Percentiles rank a stretch among this genome's conserved stretches.
phyloP scores from a whole-genome alignment of 2,113 vertebrate species.

The Spheniscus mendiculus region DNA sequence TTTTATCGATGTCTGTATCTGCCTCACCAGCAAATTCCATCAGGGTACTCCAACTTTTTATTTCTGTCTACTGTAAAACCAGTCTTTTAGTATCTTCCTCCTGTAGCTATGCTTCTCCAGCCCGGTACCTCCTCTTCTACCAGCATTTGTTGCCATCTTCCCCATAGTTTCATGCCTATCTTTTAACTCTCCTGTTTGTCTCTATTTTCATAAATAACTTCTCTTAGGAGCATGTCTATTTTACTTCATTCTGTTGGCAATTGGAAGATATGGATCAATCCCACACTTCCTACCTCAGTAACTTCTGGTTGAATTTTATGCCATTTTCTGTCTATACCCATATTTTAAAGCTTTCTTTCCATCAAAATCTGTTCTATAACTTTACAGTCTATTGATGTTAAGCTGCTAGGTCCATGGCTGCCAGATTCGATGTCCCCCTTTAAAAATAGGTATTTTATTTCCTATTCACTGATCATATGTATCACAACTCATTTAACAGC shows the following conservation, averaged over 20 bases:
- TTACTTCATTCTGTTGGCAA: neutral
- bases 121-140: neutral
- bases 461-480: neutral
- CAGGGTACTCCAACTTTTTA: neutral
- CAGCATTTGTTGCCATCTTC: neutral
- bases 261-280: neutral
- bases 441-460: neutral
- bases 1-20: accelerated
- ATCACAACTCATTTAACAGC: neutral
- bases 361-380: neutral
- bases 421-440: neutral
- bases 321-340: neutral
- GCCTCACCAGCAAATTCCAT: neutral
- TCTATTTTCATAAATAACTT: neutral
- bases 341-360: neutral
- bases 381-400: neutral
- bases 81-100: neutral
- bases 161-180: neutral
- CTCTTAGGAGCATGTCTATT: neutral
- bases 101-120: neutral
- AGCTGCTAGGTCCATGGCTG: neutral
- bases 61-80: neutral
- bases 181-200: neutral
- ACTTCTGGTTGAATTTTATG: neutral
- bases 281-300: neutral